Conservation (phyloP, 2,888 invertebrate genomes). For the Tinea pellionella region DNA sequence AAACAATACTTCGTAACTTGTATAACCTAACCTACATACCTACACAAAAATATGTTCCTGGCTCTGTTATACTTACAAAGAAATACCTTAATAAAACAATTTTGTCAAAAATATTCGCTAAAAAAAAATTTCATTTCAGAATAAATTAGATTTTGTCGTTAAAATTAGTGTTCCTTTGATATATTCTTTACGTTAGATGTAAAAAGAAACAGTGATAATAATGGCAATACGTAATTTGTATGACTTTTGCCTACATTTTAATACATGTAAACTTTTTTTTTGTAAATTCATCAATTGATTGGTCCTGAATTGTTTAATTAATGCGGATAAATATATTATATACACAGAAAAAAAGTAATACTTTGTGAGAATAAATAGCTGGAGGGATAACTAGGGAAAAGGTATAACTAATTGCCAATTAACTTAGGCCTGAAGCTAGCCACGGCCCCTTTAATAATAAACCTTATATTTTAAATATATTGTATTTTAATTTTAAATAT, state of each 20-base stretch:
- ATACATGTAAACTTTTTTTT: too few relatives aligned
- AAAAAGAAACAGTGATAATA: too few relatives aligned
- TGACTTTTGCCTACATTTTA: too few relatives aligned
- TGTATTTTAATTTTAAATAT: not conserved
- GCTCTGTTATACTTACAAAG: not conserved
- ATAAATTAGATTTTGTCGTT: not conserved
- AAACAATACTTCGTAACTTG: too few relatives aligned
- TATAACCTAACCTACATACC: too few relatives aligned
- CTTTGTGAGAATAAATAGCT: not conserved
- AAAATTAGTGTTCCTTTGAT: not conserved
- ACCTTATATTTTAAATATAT: not conserved
- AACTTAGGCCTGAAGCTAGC: not conserved
- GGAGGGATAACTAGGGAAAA: slow-evolving; percentile 10
- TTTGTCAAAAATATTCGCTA: not conserved
- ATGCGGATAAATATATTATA: not conserved
- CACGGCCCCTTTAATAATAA: not conserved
- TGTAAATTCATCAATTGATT: too few relatives aligned
- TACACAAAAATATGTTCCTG: not conserved
- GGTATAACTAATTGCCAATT: slow-evolving; percentile 12
- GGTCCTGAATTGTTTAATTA: not conserved
- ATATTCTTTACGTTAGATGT: not conserved
- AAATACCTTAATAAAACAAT: not conserved
- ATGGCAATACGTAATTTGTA: too few relatives aligned
- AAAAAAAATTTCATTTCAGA: not conserved
- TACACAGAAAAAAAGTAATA: not conserved